Conservation (phyloP, 1,140 invertebrate species). For the Drosophila leontia region DNA sequence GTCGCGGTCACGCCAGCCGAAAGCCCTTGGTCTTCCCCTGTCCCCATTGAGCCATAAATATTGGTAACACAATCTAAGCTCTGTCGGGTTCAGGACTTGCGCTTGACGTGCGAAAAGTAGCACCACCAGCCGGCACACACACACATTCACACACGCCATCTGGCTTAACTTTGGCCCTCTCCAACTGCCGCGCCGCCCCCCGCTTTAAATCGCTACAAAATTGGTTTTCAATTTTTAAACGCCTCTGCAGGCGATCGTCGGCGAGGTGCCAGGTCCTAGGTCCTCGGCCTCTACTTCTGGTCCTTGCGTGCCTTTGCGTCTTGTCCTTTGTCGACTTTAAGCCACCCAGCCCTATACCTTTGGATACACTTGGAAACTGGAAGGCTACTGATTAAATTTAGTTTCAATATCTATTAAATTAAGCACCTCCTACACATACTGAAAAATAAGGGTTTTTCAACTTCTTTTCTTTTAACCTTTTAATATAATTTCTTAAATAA, state of each 20-base stretch:
- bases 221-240: slow-evolving; percentile 84
- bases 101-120: slow-evolving; percentile 76
- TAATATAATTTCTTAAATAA: too few species aligned
- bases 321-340: slow-evolving; percentile 34
- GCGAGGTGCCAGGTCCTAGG: slow-evolving; percentile 31
- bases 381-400: too few species aligned
- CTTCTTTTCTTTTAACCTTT: too few species aligned
- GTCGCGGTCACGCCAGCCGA: slow-evolving; percentile 73
- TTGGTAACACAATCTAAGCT: slow-evolving; percentile 83
- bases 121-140: slow-evolving; percentile 43
- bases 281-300: slow-evolving; percentile 13
- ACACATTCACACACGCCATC: slow-evolving; percentile 26
- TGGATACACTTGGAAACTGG: slow-evolving; percentile 7
- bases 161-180: slow-evolving; percentile 17
- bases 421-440: too few species aligned
- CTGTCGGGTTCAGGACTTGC: slow-evolving; percentile 57
- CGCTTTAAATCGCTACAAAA: slow-evolving; percentile 77
- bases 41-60: slow-evolving; percentile 81
- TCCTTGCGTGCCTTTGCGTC: slow-evolving; percentile 59
- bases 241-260: slow-evolving; percentile 47
- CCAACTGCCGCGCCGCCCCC: slow-evolving; percentile 30
- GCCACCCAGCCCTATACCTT: slow-evolving; percentile 2
- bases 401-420: too few species aligned
- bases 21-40: slow-evolving; percentile 42
- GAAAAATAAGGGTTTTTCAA: too few species aligned